A percentile compares a stretch with the other conserved stretches of the same genome.
Evolutionary conservation across 2,888 invertebrate species (phyloP).

Genomic region (Nymphalis polychloros): DNA sequence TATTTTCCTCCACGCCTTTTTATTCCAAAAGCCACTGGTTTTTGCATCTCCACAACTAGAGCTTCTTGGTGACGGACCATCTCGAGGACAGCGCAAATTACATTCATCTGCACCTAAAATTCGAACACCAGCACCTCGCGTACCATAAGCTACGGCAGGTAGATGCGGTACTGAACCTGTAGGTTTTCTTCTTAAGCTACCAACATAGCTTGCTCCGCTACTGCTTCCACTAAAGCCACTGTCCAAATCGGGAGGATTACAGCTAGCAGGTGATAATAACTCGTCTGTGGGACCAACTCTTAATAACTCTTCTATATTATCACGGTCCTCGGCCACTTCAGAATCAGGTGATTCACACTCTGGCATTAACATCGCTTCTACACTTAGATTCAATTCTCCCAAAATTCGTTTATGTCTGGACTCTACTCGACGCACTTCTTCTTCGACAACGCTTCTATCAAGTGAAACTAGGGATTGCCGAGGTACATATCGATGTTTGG

Average conservation of each 20-base stretch:
- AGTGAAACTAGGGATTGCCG: slow-evolving; percentile 85
- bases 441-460: slow-evolving; percentile 88
- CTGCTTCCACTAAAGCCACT: slow-evolving; percentile 92
- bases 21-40: slow-evolving; percentile 85
- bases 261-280: slow-evolving; percentile 85
- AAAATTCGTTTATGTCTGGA: slow-evolving; percentile 90
- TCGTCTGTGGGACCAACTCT: slow-evolving; percentile 87
- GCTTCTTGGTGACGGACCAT: slow-evolving; percentile 69
- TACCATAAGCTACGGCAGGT: slow-evolving; percentile 78
- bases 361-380: slow-evolving; percentile 95
- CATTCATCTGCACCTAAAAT: slow-evolving; percentile 74
- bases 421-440: slow-evolving; percentile 92
- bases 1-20: slow-evolving; percentile 90
- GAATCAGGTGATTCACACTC: slow-evolving; percentile 85
- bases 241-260: slow-evolving; percentile 86
- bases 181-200: slow-evolving; percentile 83
- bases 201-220: slow-evolving; percentile 90
- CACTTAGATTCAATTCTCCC: slow-evolving; percentile 92
- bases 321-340: slow-evolving; percentile 83
- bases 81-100: slow-evolving; percentile 67
- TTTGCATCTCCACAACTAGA: slow-evolving; percentile 78
- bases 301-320: slow-evolving; percentile 84
- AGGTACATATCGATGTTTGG: slow-evolving; percentile 75
- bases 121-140: slow-evolving; percentile 74
- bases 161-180: slow-evolving; percentile 77